These are phyloP conservation scores for Drosophila sechellia DNA, from an alignment of 1,140 invertebrate species.

Conservation along the genomic window DNA sequence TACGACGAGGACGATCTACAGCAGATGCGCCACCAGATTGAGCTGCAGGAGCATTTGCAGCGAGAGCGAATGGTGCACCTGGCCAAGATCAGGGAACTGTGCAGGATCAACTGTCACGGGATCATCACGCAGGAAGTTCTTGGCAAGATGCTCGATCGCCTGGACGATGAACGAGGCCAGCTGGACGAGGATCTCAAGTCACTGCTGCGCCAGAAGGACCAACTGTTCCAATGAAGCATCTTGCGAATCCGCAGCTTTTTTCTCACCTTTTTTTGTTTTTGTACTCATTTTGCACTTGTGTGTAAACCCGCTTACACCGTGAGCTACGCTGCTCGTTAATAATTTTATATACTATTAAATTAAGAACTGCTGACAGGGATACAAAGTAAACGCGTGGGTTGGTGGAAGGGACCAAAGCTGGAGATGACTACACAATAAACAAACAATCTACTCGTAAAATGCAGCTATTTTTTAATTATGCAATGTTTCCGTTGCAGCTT, in stretches of 20 bases:
- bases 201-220: constrained; percentile 7
- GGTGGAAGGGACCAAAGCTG: constrained; percentile 1
- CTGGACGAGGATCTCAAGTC: constrained; percentile 6
- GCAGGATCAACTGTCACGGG: constrained; percentile 9
- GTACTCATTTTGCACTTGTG: constrained; percentile 1
- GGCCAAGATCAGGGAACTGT: constrained; percentile 27
- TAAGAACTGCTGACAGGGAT: constrained; percentile 20
- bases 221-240: constrained; percentile 4
- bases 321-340: constrained; percentile 38
- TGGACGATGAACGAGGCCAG: constrained; percentile 22
- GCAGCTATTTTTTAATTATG: constrained; percentile 76
- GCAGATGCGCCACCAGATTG: not conserved
- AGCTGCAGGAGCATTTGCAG: not conserved
- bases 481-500: constrained; percentile 51
- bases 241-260: not conserved
- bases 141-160: not conserved
- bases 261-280: not conserved
- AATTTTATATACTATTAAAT: constrained; percentile 61
- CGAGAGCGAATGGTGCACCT: constrained; percentile 22
- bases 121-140: constrained; percentile 6
- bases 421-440: constrained; percentile 54
- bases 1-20: not conserved
- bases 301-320: constrained; percentile 8
- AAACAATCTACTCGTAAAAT: constrained; percentile 61
- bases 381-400: not conserved